phyloP scores from a whole-genome alignment of 2,797 vertebrate genomes.

The Neomorphus geoffroyi region DNA sequence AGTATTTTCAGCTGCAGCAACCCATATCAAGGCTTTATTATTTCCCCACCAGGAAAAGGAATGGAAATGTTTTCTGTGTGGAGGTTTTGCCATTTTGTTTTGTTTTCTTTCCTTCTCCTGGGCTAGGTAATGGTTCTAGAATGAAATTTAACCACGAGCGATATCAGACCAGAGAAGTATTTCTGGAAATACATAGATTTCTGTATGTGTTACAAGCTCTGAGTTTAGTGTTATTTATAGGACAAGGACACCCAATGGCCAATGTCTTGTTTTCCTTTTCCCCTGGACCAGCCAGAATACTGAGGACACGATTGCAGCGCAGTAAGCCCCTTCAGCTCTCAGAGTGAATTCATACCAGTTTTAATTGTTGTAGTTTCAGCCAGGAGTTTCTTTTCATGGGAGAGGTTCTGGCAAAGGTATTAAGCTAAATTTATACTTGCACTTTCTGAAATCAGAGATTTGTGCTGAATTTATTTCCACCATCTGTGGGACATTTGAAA shows the following conservation, averaged over 20 bases:
- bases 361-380: conserved; percentile 15
- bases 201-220: background rate
- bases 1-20: background rate
- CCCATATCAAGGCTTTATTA: background rate
- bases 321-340: background rate
- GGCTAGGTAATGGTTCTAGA: background rate
- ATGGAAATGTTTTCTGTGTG: background rate
- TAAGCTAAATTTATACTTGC: conserved; percentile 11
- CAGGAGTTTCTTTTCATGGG: background rate
- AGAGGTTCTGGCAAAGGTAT: background rate
- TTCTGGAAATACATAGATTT: background rate
- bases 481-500: background rate
- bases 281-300: background rate
- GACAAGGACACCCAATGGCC: background rate
- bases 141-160: background rate
- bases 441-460: background rate
- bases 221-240: background rate
- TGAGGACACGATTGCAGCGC: background rate
- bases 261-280: background rate
- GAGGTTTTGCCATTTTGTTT: background rate
- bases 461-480: conserved; percentile 3
- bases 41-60: background rate
- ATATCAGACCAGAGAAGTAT: background rate
- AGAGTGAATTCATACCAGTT: background rate
- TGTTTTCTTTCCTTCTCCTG: background rate